Percentiles rank a stretch among this genome's conserved stretches.
Evolutionary conservation across 2,113 vertebrate species (phyloP).

Genomic region (Naja naja): DNA sequence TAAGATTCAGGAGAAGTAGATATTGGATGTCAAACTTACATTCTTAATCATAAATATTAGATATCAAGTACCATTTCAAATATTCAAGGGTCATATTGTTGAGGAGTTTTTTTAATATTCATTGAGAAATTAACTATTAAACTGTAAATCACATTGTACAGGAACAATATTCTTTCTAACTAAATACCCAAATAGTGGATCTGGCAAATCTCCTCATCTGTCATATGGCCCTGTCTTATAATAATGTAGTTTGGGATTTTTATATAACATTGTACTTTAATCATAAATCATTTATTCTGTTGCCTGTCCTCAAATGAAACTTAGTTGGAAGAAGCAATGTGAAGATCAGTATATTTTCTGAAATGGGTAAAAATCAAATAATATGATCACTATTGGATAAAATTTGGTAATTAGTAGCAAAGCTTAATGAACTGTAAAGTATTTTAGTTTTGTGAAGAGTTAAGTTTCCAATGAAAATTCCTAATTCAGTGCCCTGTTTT

Average conservation of each 20-base stretch:
- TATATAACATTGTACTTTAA: background rate
- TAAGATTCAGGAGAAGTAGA: background rate
- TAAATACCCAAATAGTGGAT: background rate
- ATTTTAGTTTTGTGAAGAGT: background rate
- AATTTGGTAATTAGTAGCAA: slow-evolving; percentile 1
- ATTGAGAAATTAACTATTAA: background rate
- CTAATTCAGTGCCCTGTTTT: background rate
- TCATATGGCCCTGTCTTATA: background rate
- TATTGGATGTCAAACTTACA: background rate
- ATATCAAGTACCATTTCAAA: background rate
- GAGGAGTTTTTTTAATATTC: background rate
- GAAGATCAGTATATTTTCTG: slow-evolving; percentile 2
- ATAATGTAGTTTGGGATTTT: background rate
- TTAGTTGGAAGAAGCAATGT: background rate
- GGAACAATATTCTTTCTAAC: background rate
- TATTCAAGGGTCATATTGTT: background rate
- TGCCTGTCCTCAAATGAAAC: background rate
- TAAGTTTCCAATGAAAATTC: background rate
- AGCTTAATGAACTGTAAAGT: background rate
- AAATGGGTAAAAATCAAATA: background rate
- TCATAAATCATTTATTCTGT: background rate
- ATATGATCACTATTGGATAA: background rate
- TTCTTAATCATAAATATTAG: background rate
- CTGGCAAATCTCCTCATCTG: background rate
- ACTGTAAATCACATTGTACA: background rate